A percentile compares a stretch with the other conserved stretches of the same genome.
Evolutionary conservation across 2,113 vertebrate genomes (phyloP).

Genomic region (Morone saxatilis): DNA sequence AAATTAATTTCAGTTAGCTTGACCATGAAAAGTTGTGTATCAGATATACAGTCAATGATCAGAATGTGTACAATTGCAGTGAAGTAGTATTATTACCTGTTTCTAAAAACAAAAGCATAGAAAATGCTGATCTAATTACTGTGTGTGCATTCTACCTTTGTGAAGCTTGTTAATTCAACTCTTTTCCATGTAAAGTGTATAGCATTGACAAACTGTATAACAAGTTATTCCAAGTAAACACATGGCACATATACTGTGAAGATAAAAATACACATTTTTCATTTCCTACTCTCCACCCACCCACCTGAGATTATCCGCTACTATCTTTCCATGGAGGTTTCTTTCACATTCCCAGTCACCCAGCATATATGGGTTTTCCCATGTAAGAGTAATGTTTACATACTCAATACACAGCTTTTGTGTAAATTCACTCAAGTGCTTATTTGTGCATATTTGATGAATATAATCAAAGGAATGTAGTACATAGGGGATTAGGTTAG

Average conservation of each 20-base stretch:
- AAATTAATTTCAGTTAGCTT: too few species aligned
- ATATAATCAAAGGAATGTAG: conserved; percentile 16
- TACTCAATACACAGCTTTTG: not conserved
- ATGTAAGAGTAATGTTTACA: not conserved
- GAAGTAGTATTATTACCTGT: too few species aligned
- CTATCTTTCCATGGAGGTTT: conserved; percentile 17
- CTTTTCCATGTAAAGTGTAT: too few species aligned
- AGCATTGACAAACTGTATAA: too few species aligned
- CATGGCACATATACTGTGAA: not conserved
- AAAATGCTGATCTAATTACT: too few species aligned
- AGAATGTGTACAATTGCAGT: too few species aligned
- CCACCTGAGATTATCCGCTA: conserved; percentile 2
- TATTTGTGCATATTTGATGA: not conserved
- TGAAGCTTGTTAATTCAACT: too few species aligned
- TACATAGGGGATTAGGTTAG: not conserved
- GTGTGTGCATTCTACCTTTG: too few species aligned
- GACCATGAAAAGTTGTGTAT: too few species aligned
- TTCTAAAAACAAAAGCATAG: too few species aligned
- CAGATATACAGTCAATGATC: too few species aligned
- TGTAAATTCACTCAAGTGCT: not conserved
- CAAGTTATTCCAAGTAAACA: too few species aligned
- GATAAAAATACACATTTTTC: not conserved
- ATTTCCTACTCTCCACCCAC: not conserved
- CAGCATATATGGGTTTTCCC: not conserved
- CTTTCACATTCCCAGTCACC: not conserved